These are phyloP conservation scores for Drosophila aff. DNA, from an alignment of 1,140 invertebrate species.

Conservation along the genomic window DNA sequence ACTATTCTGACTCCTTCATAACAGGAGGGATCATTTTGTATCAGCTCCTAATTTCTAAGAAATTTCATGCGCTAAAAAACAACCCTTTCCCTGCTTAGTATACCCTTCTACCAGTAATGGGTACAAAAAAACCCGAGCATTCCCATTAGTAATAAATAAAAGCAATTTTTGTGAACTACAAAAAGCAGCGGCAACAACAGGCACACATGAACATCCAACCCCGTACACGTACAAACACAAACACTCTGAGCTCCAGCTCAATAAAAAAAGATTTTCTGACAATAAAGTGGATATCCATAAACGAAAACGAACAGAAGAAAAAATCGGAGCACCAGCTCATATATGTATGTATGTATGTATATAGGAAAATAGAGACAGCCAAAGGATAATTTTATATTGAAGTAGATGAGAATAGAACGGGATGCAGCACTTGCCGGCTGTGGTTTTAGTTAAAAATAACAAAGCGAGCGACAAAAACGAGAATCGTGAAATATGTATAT, in stretches of 20 bases:
- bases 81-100: neutral
- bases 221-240: slow-evolving; percentile 15
- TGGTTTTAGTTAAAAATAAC: slow-evolving; percentile 65
- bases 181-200: slow-evolving; percentile 13
- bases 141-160: slow-evolving; percentile 69
- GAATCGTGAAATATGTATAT: slow-evolving; percentile 48
- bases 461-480: slow-evolving; percentile 51
- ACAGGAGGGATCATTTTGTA: neutral
- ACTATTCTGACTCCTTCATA: neutral
- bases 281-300: slow-evolving; percentile 60
- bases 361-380: slow-evolving; percentile 28
- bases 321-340: slow-evolving; percentile 9
- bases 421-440: slow-evolving; percentile 42
- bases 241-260: slow-evolving; percentile 38
- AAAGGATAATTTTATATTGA: slow-evolving; percentile 56
- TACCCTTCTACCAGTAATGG: neutral
- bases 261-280: slow-evolving; percentile 58
- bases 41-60: neutral
- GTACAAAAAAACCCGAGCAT: slow-evolving; percentile 25
- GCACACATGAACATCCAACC: slow-evolving; percentile 7
- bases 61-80: neutral
- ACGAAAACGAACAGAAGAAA: slow-evolving; percentile 16
- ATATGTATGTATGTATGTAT: neutral
- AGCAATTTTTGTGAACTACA: slow-evolving; percentile 40
- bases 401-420: neutral